phyloP scores from a whole-genome alignment of 1,140 invertebrate species.

The Daktulosphaira vitifoliae region DNA sequence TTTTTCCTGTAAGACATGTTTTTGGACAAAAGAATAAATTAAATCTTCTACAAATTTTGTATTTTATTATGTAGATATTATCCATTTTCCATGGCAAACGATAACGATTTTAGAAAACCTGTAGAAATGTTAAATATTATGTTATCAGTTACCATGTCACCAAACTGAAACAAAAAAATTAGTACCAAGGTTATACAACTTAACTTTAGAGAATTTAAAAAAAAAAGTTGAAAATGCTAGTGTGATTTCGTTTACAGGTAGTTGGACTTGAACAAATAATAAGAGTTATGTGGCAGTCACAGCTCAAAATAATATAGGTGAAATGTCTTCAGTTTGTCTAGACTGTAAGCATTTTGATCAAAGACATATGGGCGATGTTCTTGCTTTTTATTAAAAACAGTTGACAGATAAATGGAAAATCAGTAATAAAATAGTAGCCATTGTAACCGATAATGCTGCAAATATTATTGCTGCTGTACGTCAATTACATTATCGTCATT shows the following conservation, averaged over 20 bases:
- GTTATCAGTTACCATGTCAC: slow-evolving; percentile 36
- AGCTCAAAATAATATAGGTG: slow-evolving; percentile 36
- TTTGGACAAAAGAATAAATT: too few species aligned
- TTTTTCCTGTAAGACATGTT: too few species aligned
- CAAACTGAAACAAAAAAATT: slow-evolving; percentile 37
- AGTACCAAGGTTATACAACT: slow-evolving; percentile 35
- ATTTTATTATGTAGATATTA: slow-evolving; percentile 34
- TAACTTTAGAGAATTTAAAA: slow-evolving; percentile 32
- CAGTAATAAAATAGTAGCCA: neutral
- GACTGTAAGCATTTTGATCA: slow-evolving; percentile 33
- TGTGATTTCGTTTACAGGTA: slow-evolving; percentile 37
- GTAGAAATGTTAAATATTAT: slow-evolving; percentile 35
- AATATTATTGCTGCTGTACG: slow-evolving; percentile 26
- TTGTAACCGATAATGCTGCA: slow-evolving; percentile 25
- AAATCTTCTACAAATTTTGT: neutral
- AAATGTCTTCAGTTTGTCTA: slow-evolving; percentile 28
- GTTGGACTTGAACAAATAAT: slow-evolving; percentile 36
- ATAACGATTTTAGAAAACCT: slow-evolving; percentile 37
- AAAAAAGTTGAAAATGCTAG: slow-evolving; percentile 31
- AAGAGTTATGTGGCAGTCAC: slow-evolving; percentile 35
- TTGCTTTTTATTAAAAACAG: neutral
- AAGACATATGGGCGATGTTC: slow-evolving; percentile 26
- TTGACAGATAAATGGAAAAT: slow-evolving; percentile 19
- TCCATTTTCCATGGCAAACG: slow-evolving; percentile 38
- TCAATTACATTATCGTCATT: slow-evolving; percentile 34